Base-by-base conservation (phyloP, 2,113 vertebrate genomes). In the Lasiurus borealis region DNA sequence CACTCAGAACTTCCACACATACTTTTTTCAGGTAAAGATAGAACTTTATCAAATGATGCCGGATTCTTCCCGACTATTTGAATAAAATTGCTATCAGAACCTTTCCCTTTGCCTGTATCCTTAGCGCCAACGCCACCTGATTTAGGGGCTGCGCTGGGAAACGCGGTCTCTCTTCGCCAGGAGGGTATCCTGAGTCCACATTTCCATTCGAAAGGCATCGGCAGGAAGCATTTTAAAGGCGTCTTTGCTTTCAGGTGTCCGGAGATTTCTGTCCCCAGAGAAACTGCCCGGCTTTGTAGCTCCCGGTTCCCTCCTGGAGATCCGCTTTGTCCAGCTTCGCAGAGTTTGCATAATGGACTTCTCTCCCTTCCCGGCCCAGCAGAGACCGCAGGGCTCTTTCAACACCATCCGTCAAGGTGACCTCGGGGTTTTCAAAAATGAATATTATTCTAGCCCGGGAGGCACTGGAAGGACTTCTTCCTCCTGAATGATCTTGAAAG, bases 231-330 rank as follows among this genome's bases (percentile, higher is more conserved):
- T 87, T 91, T 87, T 88, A 54, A 96, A 84, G 27, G 59, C 29
- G 72, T 91, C 54, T 89, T 95, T 94, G 46, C 94, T 93, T 97
- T 77, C 52, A 29, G 62, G 66, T 93, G 36, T 64, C 96, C 88
- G 59, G 80, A 94, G 76, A 94, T 91, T 97, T 96, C 92, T 81
- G 76, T 64, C 71, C 84, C 88, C 52, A 88, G 40, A 87, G 72
- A 90, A 87, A 89, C 84, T 94, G 86, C 84, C 73, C 72, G 81
- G 78, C 90, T 96, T 94, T 93, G 87, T 96, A 96, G 87, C 96
- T 85, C 84, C 78, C 90, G 88, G n/a, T 95, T 96, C 80, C 4
- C 18, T 95, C 77, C 92, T 71, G 68, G 71, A 90, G 57, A 77
- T 77, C 59, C 8, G 21, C 27, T 93, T 92, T 95, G 69, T 46